phyloP scores from a whole-genome alignment of 2,113 vertebrate species.

The Silurus asotus region DNA sequence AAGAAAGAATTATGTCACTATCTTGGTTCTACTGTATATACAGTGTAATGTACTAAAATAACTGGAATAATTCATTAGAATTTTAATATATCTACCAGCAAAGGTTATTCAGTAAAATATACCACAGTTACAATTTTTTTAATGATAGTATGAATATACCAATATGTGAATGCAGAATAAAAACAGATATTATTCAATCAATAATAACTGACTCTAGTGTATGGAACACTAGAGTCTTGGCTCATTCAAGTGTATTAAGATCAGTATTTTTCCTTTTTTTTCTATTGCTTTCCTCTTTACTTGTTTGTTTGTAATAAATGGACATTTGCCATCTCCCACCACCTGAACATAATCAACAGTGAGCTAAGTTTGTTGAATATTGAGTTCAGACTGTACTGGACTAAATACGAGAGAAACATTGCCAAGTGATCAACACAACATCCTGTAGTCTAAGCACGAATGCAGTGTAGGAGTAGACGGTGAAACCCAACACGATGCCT shows the following conservation, averaged over 20 bases:
- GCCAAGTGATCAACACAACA: constrained; percentile 29
- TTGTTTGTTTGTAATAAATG: constrained; percentile 19
- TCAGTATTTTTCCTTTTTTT: not conserved
- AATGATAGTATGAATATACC: not conserved
- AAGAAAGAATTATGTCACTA: not conserved
- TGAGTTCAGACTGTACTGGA: constrained; percentile 12
- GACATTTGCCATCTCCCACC: constrained; percentile 18
- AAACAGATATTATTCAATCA: too few relatives aligned
- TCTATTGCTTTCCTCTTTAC: not conserved
- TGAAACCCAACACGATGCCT: constrained; percentile 5
- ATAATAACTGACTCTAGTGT: too few relatives aligned
- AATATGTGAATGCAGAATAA: not conserved
- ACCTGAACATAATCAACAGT: constrained; percentile 18
- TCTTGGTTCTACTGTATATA: not conserved
- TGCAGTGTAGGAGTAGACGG: constrained; percentile 27
- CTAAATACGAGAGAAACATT: not conserved
- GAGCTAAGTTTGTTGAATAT: constrained; percentile 33
- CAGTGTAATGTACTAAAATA: not conserved
- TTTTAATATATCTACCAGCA: not conserved
- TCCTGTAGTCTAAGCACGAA: constrained; percentile 21
- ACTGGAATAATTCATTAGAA: not conserved
- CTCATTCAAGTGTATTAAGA: not conserved
- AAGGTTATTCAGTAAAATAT: not conserved
- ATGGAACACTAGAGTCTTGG: not conserved
- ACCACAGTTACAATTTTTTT: not conserved